Conservation (phyloP, 1,140 invertebrate species). For the Brachionus koreanus region DNA sequence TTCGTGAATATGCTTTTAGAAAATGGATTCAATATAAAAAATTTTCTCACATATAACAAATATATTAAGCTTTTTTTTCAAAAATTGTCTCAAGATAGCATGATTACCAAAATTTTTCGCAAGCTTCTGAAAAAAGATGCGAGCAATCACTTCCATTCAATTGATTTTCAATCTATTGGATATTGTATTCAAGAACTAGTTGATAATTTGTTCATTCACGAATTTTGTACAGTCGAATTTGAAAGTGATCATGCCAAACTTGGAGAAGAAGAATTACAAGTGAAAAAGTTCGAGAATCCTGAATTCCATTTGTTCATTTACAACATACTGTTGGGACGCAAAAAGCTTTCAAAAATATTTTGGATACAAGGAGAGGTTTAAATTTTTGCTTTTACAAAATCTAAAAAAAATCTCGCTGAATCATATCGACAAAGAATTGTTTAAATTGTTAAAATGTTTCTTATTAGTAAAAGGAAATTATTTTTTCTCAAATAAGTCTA, state of each 20-base stretch:
- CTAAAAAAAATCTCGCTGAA: too few relatives aligned
- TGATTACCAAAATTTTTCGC: neutral
- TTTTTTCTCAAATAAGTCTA: too few relatives aligned
- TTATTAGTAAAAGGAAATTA: too few relatives aligned
- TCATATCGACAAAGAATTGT: too few relatives aligned
- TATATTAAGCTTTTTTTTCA: constrained; percentile 54
- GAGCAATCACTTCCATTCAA: neutral
- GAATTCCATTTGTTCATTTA: constrained; percentile 26
- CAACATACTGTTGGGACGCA: neutral
- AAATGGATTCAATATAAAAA: constrained; percentile 57
- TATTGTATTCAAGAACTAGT: neutral
- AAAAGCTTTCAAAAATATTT: constrained; percentile 1
- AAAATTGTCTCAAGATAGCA: neutral
- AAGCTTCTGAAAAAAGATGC: neutral
- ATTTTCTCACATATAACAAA: constrained; percentile 56
- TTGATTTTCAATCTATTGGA: neutral
- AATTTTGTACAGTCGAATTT: neutral
- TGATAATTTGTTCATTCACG: constrained; percentile 26
- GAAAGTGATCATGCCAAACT: neutral
- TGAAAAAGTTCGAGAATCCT: neutral
- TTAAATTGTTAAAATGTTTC: too few relatives aligned
- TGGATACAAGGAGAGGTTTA: neutral
- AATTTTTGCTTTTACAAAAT: neutral
- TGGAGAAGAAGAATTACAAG: neutral
- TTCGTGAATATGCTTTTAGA: constrained; percentile 60